A percentile compares a stretch with the other conserved stretches of the same genome.
Evolutionary conservation across 2,113 vertebrate genomes (phyloP).

Genomic region (Muntiacus reevesi): DNA sequence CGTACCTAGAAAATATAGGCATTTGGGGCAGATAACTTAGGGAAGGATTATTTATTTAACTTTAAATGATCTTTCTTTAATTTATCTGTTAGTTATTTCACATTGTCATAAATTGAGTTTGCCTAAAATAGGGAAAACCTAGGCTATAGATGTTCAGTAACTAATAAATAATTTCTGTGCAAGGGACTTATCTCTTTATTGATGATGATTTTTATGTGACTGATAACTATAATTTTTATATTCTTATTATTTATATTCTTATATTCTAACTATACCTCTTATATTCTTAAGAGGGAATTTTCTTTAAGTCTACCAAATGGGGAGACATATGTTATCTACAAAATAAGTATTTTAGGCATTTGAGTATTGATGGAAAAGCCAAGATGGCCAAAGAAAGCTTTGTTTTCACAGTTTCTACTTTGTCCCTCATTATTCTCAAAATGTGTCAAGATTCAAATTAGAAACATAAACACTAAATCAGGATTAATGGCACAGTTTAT

Average conservation of each 20-base stretch:
- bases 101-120: background rate
- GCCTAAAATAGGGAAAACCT: background rate
- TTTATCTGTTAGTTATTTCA: slow-evolving; percentile 10
- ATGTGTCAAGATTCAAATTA: background rate
- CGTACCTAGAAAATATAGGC: background rate
- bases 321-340: background rate
- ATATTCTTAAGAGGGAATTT: background rate
- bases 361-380: background rate
- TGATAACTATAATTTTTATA: background rate
- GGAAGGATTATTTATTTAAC: background rate
- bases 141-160: background rate
- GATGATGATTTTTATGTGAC: background rate
- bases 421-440: background rate
- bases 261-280: background rate
- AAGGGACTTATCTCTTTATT: background rate
- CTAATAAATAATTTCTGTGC: background rate
- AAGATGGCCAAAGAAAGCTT: background rate
- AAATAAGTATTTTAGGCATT: background rate
- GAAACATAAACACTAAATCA: background rate
- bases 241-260: background rate
- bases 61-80: background rate
- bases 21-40: background rate
- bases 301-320: background rate
- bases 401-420: background rate
- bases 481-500: background rate